Conservation (phyloP, 2,113 vertebrate species). For the Chaenogobius annularis region DNA sequence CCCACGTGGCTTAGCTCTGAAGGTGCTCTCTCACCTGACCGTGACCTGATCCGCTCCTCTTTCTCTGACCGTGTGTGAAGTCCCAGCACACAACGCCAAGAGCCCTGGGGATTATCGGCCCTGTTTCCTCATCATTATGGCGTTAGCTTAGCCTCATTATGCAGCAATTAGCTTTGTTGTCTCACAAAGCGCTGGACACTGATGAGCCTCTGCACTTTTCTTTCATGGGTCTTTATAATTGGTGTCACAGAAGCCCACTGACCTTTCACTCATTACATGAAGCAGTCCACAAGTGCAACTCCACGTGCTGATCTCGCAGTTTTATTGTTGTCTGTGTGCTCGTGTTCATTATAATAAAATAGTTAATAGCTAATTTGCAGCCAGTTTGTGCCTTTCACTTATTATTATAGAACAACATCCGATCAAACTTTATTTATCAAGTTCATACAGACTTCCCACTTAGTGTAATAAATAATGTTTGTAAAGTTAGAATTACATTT, state of each 20-base stretch:
- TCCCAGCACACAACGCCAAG: slow-evolving; percentile 30
- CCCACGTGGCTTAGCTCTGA: slow-evolving; percentile 15
- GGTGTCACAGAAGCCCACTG: slow-evolving; percentile 59
- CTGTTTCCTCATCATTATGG: slow-evolving; percentile 5
- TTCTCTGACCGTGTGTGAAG: slow-evolving; percentile 17
- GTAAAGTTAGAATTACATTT: no score
- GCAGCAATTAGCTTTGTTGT: slow-evolving; percentile 49
- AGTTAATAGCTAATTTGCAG: background rate
- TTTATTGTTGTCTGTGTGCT: slow-evolving; percentile 41
- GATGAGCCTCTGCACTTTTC: slow-evolving; percentile 48
- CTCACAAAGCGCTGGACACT: slow-evolving; percentile 34
- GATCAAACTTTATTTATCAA: background rate
- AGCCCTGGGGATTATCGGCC: slow-evolving; percentile 19
- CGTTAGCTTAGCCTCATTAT: slow-evolving; percentile 53
- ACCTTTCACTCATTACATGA: slow-evolving; percentile 69
- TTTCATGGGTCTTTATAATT: slow-evolving; percentile 59
- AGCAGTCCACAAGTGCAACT: slow-evolving; percentile 24
- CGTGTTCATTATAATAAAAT: slow-evolving; percentile 5
- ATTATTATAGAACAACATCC: no score
- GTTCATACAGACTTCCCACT: no score
- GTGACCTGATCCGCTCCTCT: background rate
- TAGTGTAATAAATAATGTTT: no score
- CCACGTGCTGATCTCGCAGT: slow-evolving; percentile 51
- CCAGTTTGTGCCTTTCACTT: background rate
- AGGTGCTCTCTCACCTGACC: slow-evolving; percentile 32